Percentiles rank a stretch among this genome's conserved stretches.
Evolutionary conservation across 2,888 invertebrate species (phyloP).

Genomic region (Drosophila sordidula): DNA sequence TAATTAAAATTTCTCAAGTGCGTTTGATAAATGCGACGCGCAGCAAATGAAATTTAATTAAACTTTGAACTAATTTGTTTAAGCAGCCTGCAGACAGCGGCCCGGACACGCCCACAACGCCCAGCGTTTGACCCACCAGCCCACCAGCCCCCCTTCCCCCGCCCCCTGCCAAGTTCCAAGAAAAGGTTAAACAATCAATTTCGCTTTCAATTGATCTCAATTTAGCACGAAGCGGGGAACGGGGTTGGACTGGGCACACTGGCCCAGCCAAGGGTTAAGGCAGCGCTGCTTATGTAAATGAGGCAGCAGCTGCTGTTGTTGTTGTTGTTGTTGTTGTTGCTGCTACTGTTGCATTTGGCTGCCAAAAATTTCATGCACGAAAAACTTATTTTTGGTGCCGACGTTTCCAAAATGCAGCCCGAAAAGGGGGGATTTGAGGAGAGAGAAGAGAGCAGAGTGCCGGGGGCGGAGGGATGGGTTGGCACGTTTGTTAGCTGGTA

Average conservation of each 20-base stretch:
- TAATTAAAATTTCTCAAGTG: conserved; percentile 45
- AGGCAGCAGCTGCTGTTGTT: conserved; percentile 16
- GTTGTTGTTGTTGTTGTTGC: conserved; percentile 14
- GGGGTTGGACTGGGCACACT: conserved; percentile 7
- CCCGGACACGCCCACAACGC: conserved; percentile 19
- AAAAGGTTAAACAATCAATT: conserved; percentile 79
- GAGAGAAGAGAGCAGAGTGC: not conserved
- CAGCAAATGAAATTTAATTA: conserved; percentile 54
- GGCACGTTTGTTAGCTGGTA: not conserved
- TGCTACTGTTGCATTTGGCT: conserved; percentile 34
- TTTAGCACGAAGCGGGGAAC: conserved; percentile 48
- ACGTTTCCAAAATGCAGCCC: conserved; percentile 66
- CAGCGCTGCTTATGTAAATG: conserved; percentile 65
- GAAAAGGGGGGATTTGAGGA: conserved; percentile 11
- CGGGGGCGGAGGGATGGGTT: not conserved
- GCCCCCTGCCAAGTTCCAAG: not conserved
- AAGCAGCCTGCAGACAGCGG: conserved; percentile 28
- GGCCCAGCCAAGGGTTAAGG: conserved; percentile 62
- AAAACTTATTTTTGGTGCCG: conserved; percentile 72
- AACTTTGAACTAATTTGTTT: conserved; percentile 66
- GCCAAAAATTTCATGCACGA: conserved; percentile 55
- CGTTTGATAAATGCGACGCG: conserved; percentile 18
- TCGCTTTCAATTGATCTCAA: conserved; percentile 75
- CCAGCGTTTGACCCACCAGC: conserved; percentile 9
- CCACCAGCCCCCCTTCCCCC: not conserved